These are phyloP conservation scores for Grallaria varia DNA, from an alignment of 2,113 vertebrate species.

Conservation along the genomic window DNA sequence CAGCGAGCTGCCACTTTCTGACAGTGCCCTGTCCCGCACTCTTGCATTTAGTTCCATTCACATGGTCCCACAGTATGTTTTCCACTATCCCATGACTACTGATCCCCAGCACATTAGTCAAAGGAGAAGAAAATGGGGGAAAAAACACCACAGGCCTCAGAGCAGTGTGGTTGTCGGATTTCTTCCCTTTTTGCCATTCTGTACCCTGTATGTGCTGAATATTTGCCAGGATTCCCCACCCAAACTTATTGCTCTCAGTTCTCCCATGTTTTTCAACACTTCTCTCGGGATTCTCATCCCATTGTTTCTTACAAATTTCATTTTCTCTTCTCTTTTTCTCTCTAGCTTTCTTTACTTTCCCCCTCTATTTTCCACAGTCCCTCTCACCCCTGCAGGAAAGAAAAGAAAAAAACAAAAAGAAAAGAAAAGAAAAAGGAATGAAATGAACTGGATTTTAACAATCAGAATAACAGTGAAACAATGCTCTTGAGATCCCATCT, in stretches of 20 bases:
- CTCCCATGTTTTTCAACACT: background rate
- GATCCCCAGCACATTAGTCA: background rate
- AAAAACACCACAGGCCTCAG: background rate
- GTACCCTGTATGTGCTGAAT: background rate
- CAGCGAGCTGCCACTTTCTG: background rate
- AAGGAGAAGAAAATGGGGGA: background rate
- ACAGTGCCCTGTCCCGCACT: background rate
- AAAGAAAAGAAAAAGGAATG: background rate
- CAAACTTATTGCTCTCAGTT: background rate
- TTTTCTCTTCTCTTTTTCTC: slow-evolving; percentile 22
- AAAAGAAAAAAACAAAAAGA: too few relatives aligned
- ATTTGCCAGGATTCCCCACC: slow-evolving; percentile 20
- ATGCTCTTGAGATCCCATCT: slow-evolving; percentile 67
- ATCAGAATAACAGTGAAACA: slow-evolving; percentile 54
- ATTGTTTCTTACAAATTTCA: slow-evolving; percentile 32
- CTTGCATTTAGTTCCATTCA: background rate
- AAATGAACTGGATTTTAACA: slow-evolving; percentile 60
- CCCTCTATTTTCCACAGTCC: slow-evolving; percentile 27
- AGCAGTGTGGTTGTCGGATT: background rate
- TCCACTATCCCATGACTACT: background rate
- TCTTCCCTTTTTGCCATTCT: background rate
- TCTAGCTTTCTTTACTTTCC: background rate
- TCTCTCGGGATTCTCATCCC: background rate
- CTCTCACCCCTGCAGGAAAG: slow-evolving; percentile 29
- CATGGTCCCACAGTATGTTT: background rate